phyloP scores from a whole-genome alignment of 1,140 invertebrate genomes.

The Pemphigus obesinymphae region DNA sequence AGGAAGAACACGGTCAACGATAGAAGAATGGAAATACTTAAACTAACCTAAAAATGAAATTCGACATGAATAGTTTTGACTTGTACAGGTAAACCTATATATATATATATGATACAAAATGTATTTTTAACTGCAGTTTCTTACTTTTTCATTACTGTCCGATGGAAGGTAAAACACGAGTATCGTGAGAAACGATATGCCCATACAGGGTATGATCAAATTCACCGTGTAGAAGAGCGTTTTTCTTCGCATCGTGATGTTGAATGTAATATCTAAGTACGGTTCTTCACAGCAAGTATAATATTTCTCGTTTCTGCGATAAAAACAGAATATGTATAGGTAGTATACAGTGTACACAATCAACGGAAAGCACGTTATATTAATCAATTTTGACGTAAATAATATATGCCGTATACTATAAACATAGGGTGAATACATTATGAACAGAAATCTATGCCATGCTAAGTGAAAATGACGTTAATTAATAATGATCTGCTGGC shows the following conservation, averaged over 20 bases:
- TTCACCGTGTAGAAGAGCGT: conserved; percentile 97
- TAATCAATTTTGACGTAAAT: background rate
- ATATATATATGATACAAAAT: background rate
- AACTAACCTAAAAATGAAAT: conserved; percentile 64
- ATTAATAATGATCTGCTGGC: background rate
- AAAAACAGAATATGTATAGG: conserved; percentile 1
- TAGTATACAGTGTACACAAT: background rate
- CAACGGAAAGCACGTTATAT: background rate
- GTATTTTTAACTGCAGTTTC: conserved; percentile 43
- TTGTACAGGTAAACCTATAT: too few relatives aligned
- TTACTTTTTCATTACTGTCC: conserved; percentile 98
- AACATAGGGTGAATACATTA: background rate
- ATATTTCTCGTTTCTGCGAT: conserved; percentile 80
- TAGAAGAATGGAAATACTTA: conserved; percentile 97
- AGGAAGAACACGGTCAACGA: conserved; percentile 99
- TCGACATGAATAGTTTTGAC: too few relatives aligned
- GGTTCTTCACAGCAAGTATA: conserved; percentile 96
- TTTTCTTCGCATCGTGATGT: conserved; percentile 95
- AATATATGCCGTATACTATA: background rate
- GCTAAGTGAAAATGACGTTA: background rate
- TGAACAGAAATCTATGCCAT: background rate
- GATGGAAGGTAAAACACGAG: conserved; percentile 98
- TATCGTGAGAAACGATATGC: conserved; percentile 96
- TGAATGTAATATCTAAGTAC: conserved; percentile 97
- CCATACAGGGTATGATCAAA: conserved; percentile 95